A percentile compares a stretch with the other conserved stretches of the same genome.
phyloP scores from a whole-genome alignment of 2,113 vertebrate species.

The Scortum barcoo region DNA sequence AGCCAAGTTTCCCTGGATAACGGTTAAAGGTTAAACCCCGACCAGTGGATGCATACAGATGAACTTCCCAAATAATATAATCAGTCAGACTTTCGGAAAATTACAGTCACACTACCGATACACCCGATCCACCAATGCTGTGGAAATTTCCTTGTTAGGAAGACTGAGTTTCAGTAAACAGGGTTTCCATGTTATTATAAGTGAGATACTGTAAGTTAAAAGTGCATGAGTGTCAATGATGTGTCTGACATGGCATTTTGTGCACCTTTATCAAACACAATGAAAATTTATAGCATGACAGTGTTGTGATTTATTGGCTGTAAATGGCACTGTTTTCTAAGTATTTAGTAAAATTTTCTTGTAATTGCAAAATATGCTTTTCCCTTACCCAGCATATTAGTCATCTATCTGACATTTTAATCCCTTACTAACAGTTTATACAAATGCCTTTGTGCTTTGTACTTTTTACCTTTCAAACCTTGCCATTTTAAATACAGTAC shows the following conservation, averaged over 20 bases:
- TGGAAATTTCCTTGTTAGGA: neutral
- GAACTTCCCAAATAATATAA: neutral
- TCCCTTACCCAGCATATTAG: neutral
- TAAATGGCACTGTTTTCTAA: neutral
- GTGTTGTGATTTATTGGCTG: neutral
- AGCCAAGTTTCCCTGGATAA: slow-evolving; percentile 3
- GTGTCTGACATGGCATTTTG: neutral
- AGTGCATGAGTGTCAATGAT: neutral
- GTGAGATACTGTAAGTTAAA: neutral
- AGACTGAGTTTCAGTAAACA: neutral
- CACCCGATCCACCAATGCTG: neutral
- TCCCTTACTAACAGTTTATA: neutral
- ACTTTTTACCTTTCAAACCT: neutral
- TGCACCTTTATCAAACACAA: too few relatives aligned
- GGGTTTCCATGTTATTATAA: neutral
- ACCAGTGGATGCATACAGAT: slow-evolving; percentile 13
- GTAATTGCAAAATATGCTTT: neutral
- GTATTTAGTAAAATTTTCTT: neutral
- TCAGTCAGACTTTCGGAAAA: neutral
- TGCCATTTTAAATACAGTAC: neutral
- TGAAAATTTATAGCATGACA: too few relatives aligned
- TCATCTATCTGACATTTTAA: neutral
- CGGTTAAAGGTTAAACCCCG: slow-evolving; percentile 28
- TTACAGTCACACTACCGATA: neutral
- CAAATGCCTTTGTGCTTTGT: neutral